Base-by-base conservation (phyloP, 2,888 invertebrate genomes). In the Aporophyla nigra region DNA sequence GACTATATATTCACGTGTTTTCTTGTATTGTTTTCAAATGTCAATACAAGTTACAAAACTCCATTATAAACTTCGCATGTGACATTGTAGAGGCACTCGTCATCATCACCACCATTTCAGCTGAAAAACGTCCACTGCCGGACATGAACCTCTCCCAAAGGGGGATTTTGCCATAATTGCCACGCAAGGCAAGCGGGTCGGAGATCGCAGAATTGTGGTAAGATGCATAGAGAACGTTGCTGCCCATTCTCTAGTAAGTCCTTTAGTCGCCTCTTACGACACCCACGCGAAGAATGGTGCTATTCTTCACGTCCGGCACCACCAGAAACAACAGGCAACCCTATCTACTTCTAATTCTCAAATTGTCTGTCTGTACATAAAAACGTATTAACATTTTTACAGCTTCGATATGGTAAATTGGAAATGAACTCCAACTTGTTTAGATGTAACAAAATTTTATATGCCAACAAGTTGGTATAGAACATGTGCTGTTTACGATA, bases 331-430 rank as follows among this genome's bases (percentile, higher is more conserved):
- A 27, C 2, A 21, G 71, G 3, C 63, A 85, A 49, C 72, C 86
- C 78, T 82, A 77, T 24, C 14, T 16, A 67, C 51, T 71, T 82
- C 85, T 88, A 87, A 88, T 89, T 83, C 83, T 80, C 87, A 86
- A 87, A 90, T 88, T 84, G 85, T 81, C 86, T 87, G 85, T 46
- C 65, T 74, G 83, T 84, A 88, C 86, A 88, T 90, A 87, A 87
- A 86, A 86, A 71, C 80, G 86, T 86, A 91, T 91, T 90, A 91
- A 90, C 91, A 88, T 90, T 90, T 91, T 91, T 90, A 91, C 86
- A 88, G 82, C 88, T 77, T 80, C 87, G 85, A 89, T 89, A 91
- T 90, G 87, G 84, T 86, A 87, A 87, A 90, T 88, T 88, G 88
- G 84, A 76, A 82, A 83, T 74, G 71, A 78, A 78, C 75, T 75